Percentiles rank a stretch among this genome's conserved stretches.
Evolutionary conservation across 2,888 invertebrate genomes (phyloP).

Genomic region (Tanypteryx hageni): DNA sequence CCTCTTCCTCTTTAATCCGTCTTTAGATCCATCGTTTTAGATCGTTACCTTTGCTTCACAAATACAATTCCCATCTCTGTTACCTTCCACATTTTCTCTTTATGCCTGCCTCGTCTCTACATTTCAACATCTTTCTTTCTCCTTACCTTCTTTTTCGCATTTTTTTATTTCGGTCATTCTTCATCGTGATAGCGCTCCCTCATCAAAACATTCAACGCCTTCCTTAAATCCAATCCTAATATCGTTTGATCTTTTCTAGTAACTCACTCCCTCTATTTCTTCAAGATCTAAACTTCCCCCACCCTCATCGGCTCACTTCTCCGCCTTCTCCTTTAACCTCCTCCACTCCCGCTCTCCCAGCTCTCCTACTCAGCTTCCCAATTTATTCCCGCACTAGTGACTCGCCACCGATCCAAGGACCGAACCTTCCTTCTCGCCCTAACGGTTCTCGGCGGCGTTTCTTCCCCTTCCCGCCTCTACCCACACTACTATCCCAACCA

Average conservation of each 20-base stretch:
- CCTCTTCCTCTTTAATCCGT: background rate
- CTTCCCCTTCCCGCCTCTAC: background rate
- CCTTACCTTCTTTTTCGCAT: background rate
- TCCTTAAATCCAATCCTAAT: background rate
- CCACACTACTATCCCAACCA: constrained; percentile 3
- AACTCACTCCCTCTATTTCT: background rate
- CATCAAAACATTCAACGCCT: background rate
- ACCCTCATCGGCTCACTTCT: too few relatives aligned
- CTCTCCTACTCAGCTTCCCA: background rate
- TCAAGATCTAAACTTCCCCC: background rate
- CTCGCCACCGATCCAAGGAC: background rate
- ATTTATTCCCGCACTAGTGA: constrained; percentile 9
- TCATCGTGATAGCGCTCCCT: background rate
- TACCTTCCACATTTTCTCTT: background rate
- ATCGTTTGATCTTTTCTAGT: background rate
- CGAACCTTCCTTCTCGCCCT: background rate
- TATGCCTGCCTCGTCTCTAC: background rate
- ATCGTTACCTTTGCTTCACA: too few relatives aligned
- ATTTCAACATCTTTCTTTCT: background rate
- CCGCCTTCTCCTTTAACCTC: background rate
- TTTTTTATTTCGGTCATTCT: background rate
- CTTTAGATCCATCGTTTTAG: too few relatives aligned
- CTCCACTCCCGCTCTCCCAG: background rate
- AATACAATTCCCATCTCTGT: background rate
- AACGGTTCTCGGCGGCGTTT: background rate